A percentile compares a stretch with the other conserved stretches of the same genome.
phyloP scores from a whole-genome alignment of 2,797 vertebrate species.

The Muraenolepis orangiensis region DNA sequence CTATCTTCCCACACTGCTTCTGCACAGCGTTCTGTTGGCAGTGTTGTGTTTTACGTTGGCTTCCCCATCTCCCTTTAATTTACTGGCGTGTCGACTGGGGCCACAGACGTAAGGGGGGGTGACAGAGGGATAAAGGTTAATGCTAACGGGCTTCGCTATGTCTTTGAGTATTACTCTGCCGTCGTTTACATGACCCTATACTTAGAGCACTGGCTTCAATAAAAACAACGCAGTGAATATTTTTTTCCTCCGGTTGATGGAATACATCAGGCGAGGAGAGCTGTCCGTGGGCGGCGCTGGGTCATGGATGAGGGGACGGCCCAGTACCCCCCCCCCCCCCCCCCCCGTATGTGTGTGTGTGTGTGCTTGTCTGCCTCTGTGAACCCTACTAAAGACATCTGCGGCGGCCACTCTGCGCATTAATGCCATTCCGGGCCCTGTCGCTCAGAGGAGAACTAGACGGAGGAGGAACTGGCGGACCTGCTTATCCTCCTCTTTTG shows the following conservation, averaged over 20 bases:
- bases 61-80: conserved; percentile 26
- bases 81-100: conserved; percentile 41
- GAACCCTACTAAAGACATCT: conserved; percentile 43
- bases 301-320: conserved; percentile 28
- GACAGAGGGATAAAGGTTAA: conserved; percentile 48
- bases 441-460: conserved; percentile 59
- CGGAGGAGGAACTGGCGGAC: conserved; percentile 33
- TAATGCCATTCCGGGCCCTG: conserved; percentile 65
- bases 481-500: not conserved
- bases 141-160: conserved; percentile 24
- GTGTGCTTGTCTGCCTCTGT: conserved; percentile 32
- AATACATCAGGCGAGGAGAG: conserved; percentile 35
- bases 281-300: conserved; percentile 28
- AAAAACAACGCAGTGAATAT: conserved; percentile 20
- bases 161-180: conserved; percentile 12
- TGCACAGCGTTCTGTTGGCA: no score
- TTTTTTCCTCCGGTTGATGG: conserved; percentile 32
- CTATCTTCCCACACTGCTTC: no score
- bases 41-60: not conserved
- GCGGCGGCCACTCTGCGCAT: conserved; percentile 55
- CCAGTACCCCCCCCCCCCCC: no score
- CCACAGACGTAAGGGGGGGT: conserved; percentile 23
- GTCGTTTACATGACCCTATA: conserved; percentile 29
- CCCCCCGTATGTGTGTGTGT: no score
- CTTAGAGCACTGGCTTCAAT: conserved; percentile 8